Base-by-base conservation (phyloP, 2,888 invertebrate genomes). In the Tachina grossa region DNA sequence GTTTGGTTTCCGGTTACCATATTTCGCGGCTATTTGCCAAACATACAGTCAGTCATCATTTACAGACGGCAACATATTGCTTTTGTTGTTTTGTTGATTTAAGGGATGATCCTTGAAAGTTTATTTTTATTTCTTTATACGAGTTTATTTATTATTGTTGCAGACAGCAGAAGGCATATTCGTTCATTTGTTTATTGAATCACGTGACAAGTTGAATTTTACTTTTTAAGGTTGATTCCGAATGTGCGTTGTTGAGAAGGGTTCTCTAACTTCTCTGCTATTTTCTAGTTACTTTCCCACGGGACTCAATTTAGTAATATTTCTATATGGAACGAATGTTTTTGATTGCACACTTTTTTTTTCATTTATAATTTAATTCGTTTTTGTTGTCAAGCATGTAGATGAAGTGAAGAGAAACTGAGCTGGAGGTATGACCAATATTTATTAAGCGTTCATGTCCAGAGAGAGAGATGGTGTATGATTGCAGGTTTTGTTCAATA, bases 241-340 rank as follows among this genome's bases (percentile, higher is more conserved):
- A 53, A 11, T 19, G 5, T 61, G 43, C 53, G 13, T 77, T 10
- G 39, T 10, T 22, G n/a, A 66, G 74, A 51, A 61, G 49, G 71
- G 47, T 41, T 19, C 14, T 16, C 9, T 1, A 10, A 14, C 19
- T 16, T 63, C 45, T 53, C 8, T 31, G 19, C 5, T 47, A 8
- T 68, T 68, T 39, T 31, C 10, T 61, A 43, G 41, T 71, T 69
- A 75, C 57, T 90, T 89, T 90, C 90, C 90, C 91, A 90, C 90
- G 90, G 90, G 90, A 90, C 89, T 90, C 90, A 91, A 90, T 90
- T 90, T 90, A 90, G 90, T 88, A 89, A 88, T 89, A 90, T 90
- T 91, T 90, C 89, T 82, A 75, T 66, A 51, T 82, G 71, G 71
- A 82, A 71, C 75, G 78, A 91, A 90, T 91, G 90, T 89, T 91